phyloP scores from a whole-genome alignment of 1,140 invertebrate genomes.

The Dermatophagoides farinae region DNA sequence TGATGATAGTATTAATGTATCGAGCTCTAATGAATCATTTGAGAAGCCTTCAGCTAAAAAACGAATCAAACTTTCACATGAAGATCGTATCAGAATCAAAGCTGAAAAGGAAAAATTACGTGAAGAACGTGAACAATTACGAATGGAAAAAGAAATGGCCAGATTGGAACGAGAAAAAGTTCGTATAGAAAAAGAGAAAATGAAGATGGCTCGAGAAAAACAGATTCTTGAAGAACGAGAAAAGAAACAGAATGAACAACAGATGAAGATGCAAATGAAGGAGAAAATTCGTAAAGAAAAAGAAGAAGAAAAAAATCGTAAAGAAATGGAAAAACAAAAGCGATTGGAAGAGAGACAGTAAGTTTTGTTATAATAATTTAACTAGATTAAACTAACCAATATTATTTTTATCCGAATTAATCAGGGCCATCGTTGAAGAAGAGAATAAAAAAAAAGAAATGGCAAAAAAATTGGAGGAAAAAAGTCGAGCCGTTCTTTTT shows the following conservation, averaged over 20 bases:
- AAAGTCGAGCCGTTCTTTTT: conserved; percentile 35
- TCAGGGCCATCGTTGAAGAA: neutral
- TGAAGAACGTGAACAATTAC: conserved; percentile 11
- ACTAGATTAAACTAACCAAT: neutral
- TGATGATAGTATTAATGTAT: no score
- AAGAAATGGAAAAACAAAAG: conserved; percentile 24
- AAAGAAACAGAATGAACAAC: conserved; percentile 11
- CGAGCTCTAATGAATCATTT: no score
- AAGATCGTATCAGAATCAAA: neutral
- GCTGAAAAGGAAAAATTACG: neutral
- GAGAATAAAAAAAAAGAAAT: conserved; percentile 24
- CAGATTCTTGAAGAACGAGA: conserved; percentile 1
- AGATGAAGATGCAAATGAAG: conserved; percentile 5
- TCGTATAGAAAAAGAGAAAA: conserved; percentile 14
- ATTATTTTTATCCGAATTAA: neutral
- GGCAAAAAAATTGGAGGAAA: conserved; percentile 34
- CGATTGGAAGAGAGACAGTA: conserved; percentile 26
- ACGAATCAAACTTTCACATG: neutral
- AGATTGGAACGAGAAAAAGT: conserved; percentile 10
- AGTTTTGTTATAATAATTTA: conserved; percentile 20
- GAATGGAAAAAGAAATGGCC: conserved; percentile 1
- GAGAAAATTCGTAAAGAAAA: conserved; percentile 12
- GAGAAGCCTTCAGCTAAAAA: neutral
- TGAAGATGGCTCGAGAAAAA: conserved; percentile 7
- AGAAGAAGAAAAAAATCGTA: conserved; percentile 16